These are phyloP conservation scores for Eptatretus burgeri DNA, from an alignment of 2,113 vertebrate genomes.

Conservation along the genomic window DNA sequence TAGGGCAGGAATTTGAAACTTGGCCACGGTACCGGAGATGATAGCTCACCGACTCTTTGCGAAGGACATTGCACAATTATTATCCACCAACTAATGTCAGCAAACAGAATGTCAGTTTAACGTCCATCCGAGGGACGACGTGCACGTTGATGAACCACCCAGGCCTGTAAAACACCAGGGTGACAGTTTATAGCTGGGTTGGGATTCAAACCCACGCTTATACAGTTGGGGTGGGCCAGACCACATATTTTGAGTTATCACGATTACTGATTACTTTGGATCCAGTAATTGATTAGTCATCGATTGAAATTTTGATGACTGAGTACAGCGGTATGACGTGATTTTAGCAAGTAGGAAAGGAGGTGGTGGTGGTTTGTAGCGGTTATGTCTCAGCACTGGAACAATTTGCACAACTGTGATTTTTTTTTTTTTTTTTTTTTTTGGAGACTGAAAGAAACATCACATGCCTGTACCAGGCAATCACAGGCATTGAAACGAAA, in stretches of 20 bases:
- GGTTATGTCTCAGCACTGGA: not conserved
- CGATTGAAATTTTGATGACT: not conserved
- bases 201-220: too few relatives aligned
- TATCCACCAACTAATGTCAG: too few relatives aligned
- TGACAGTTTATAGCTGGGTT: too few relatives aligned
- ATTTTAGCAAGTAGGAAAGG: not conserved
- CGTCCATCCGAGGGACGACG: too few relatives aligned
- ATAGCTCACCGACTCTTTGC: too few relatives aligned
- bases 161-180: too few relatives aligned
- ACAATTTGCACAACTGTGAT: slow-evolving; percentile 2
- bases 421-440: not conserved
- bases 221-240: not conserved
- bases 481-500: not conserved
- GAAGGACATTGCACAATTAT: too few relatives aligned
- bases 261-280: not conserved
- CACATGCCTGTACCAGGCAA: not conserved
- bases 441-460: not conserved
- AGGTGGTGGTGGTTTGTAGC: not conserved
- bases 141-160: too few relatives aligned
- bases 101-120: too few relatives aligned
- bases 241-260: not conserved
- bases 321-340: not conserved
- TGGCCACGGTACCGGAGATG: too few relatives aligned
- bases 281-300: slow-evolving; percentile 1
- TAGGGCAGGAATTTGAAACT: too few relatives aligned